Conservation (phyloP, 2,113 vertebrate species). For the Callaeas wilsoni region DNA sequence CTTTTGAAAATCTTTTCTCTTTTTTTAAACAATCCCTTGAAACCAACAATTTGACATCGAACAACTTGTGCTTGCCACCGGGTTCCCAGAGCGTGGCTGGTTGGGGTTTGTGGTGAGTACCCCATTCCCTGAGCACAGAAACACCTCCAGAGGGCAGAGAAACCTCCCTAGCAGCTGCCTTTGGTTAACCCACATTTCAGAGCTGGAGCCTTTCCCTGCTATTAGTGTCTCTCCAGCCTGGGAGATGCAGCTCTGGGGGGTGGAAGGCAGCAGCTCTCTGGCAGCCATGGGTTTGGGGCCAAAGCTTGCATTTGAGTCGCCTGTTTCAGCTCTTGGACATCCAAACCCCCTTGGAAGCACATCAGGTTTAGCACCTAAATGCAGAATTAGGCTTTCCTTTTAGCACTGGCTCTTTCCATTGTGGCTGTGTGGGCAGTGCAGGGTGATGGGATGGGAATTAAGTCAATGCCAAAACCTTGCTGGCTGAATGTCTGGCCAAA, state of each 20-base stretch:
- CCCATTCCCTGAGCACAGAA: background rate
- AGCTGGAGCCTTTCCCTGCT: background rate
- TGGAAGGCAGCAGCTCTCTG: background rate
- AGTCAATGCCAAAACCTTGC: background rate
- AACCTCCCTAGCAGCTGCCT: background rate
- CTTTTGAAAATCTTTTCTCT: background rate
- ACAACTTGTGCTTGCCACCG: background rate
- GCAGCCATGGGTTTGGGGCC: background rate
- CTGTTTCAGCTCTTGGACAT: background rate
- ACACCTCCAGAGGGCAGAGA: background rate
- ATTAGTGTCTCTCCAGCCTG: background rate
- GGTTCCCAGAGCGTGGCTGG: background rate
- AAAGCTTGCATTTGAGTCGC: background rate
- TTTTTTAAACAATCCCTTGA: background rate
- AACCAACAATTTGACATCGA: background rate
- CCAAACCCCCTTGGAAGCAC: background rate
- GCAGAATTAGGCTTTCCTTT: background rate
- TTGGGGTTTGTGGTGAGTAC: background rate
- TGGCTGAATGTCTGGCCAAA: background rate
- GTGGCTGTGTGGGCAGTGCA: rapidly evolving
- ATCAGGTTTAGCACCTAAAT: background rate
- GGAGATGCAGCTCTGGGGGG: background rate
- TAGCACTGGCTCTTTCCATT: background rate
- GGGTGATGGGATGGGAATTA: background rate
- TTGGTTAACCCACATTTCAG: background rate